phyloP scores from a whole-genome alignment of 1,140 invertebrate species.

The Scaptomyza hsui region DNA sequence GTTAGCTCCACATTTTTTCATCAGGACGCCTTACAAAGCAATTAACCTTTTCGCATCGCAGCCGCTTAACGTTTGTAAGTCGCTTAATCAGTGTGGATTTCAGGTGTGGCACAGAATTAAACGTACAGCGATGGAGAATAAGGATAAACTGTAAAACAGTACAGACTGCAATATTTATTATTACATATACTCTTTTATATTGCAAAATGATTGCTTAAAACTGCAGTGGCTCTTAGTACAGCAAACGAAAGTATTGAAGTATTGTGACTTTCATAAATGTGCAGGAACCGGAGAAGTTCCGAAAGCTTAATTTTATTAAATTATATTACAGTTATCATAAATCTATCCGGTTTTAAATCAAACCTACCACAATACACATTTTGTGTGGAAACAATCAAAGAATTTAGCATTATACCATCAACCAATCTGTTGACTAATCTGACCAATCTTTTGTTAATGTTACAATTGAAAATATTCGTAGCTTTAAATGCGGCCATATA shows the following conservation, averaged over 20 bases:
- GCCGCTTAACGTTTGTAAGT: slow-evolving; percentile 56
- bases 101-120: slow-evolving; percentile 1
- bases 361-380: no score
- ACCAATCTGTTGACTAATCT: no score
- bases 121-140: neutral
- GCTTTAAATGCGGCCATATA: neutral
- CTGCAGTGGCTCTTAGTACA: no score
- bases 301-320: no score
- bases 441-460: neutral
- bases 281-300: no score
- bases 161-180: slow-evolving; percentile 6
- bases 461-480: neutral
- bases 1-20: slow-evolving; percentile 48
- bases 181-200: no score
- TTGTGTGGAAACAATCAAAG: neutral
- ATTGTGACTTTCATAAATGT: no score
- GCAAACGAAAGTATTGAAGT: no score
- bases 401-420: neutral
- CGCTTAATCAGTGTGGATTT: slow-evolving; percentile 37
- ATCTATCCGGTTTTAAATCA: no score
- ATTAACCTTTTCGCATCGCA: slow-evolving; percentile 69
- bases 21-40: slow-evolving; percentile 66
- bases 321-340: no score
- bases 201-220: no score
- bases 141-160: slow-evolving; percentile 16